phyloP scores from a whole-genome alignment of 2,888 invertebrate species.

The Heliconius erato region DNA sequence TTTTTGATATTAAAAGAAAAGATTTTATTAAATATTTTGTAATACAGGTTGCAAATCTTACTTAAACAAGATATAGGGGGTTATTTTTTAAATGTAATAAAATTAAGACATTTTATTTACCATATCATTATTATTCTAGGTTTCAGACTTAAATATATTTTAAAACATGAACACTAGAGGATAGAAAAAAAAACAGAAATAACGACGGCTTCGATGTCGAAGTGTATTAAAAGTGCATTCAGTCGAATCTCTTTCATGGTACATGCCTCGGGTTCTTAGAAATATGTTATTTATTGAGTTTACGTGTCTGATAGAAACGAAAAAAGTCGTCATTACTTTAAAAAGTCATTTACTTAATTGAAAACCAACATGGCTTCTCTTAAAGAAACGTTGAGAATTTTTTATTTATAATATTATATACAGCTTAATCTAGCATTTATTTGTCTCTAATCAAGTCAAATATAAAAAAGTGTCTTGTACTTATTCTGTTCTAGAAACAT shows the following conservation, averaged over 20 bases:
- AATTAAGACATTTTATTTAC: background rate
- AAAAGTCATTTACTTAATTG: conserved; percentile 11
- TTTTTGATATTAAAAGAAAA: conserved; percentile 6
- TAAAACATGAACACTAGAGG: conserved; percentile 3
- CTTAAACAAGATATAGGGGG: background rate
- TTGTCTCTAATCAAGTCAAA: no score
- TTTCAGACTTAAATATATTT: conserved; percentile 7
- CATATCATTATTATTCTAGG: background rate
- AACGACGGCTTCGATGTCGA: conserved; percentile 43
- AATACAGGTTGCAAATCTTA: background rate
- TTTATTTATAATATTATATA: no score
- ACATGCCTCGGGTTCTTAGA: conserved; percentile 2
- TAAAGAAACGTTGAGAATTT: background rate
- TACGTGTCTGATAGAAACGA: conserved; percentile 3
- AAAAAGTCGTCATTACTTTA: background rate
- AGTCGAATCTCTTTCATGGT: conserved; percentile 23
- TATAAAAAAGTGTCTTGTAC: background rate
- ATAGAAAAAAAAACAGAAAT: background rate
- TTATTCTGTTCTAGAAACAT: background rate
- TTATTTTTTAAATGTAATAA: background rate
- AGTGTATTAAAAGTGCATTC: conserved; percentile 31
- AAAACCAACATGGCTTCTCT: background rate
- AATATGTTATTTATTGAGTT: conserved; percentile 24
- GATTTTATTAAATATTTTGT: background rate
- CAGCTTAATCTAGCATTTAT: no score